A percentile compares a stretch with the other conserved stretches of the same genome.
These are phyloP conservation scores for Pterocles gutturalis DNA, from an alignment of 2,113 vertebrate species.

Conservation along the genomic window DNA sequence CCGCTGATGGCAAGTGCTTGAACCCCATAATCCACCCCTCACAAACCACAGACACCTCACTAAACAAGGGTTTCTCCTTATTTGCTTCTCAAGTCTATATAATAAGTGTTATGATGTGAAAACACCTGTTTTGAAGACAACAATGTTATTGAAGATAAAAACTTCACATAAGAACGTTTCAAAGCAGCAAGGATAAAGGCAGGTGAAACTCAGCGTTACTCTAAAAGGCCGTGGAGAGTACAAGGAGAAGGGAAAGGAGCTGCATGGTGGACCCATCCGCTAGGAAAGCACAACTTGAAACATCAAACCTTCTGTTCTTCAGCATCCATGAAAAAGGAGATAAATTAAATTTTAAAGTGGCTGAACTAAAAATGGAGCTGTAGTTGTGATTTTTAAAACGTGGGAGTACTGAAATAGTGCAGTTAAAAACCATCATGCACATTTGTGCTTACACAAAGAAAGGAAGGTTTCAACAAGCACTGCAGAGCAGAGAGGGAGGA, in stretches of 20 bases:
- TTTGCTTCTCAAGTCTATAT: background rate
- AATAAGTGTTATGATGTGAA: background rate
- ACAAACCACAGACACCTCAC: background rate
- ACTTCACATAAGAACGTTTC: accelerated
- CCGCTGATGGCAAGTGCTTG: background rate
- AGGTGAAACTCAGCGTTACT: background rate
- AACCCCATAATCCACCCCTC: background rate
- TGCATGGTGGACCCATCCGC: slow-evolving; percentile 48
- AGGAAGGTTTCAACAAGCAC: slow-evolving; percentile 76
- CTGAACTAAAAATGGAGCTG: slow-evolving; percentile 34
- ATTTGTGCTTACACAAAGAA: slow-evolving; percentile 70
- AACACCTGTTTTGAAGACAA: background rate
- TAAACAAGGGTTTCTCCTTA: accelerated
- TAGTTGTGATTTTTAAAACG: background rate
- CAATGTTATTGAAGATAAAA: background rate
- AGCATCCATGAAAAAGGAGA: slow-evolving; percentile 12
- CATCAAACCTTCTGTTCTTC: background rate
- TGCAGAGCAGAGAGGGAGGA: slow-evolving; percentile 65
- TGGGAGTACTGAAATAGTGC: background rate
- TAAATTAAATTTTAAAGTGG: slow-evolving; percentile 22
- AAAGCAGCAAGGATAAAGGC: background rate
- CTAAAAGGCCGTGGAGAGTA: background rate
- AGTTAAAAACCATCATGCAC: slow-evolving; percentile 13
- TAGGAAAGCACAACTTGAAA: slow-evolving; percentile 31
- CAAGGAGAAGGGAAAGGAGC: background rate